phyloP scores from a whole-genome alignment of 2,113 vertebrate genomes.

The Gobiocypris rarus region DNA sequence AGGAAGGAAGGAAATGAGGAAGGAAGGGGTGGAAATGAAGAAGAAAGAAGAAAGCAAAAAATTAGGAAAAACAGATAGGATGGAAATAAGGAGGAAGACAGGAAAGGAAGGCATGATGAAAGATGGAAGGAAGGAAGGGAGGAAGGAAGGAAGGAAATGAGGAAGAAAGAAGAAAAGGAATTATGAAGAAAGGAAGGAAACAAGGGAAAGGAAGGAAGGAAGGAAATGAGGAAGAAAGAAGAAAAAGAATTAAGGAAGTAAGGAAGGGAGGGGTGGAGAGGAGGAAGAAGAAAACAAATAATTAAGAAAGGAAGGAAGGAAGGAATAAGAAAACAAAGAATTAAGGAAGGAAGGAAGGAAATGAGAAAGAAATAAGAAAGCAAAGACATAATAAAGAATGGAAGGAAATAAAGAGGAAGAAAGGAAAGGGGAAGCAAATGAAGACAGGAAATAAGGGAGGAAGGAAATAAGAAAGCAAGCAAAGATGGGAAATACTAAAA shows the following conservation, averaged over 20 bases:
- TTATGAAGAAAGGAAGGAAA: too few relatives aligned
- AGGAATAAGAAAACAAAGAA: not conserved
- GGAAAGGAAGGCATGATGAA: too few relatives aligned
- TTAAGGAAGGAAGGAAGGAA: not conserved
- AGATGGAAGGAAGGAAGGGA: not conserved
- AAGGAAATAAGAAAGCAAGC: not conserved
- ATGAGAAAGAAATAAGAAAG: not conserved
- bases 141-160: not conserved
- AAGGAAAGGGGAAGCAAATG: not conserved
- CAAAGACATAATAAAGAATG: not conserved
- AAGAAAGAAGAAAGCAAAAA: not conserved
- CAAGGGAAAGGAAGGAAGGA: constrained; percentile 38
- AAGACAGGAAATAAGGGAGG: not conserved
- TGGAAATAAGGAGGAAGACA: too few relatives aligned
- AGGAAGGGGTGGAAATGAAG: not conserved
- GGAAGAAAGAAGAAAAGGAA: too few relatives aligned
- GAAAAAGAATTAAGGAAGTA: not conserved
- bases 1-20: not conserved
- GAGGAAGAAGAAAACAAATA: not conserved
- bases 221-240: too few relatives aligned
- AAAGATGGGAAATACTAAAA: not conserved
- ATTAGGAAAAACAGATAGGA: too few relatives aligned
- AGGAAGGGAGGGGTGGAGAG: not conserved
- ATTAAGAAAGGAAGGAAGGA: not conserved
- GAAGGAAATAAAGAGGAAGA: not conserved